phyloP scores from a whole-genome alignment of 2,888 invertebrate genomes.

The Formica aserva region DNA sequence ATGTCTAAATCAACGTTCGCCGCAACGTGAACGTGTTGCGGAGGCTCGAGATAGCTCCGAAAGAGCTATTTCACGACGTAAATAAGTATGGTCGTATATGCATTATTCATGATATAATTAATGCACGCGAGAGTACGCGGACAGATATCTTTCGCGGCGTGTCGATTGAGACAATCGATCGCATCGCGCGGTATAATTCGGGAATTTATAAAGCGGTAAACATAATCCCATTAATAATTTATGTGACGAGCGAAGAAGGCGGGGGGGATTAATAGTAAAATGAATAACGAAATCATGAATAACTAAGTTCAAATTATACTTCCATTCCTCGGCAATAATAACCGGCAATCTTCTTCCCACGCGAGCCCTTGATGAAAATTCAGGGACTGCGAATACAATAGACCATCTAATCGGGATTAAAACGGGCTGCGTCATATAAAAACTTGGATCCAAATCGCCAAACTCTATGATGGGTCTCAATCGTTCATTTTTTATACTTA shows the following conservation, averaged over 20 bases:
- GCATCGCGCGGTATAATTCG: constrained; percentile 18
- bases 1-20: constrained; percentile 52
- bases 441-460: constrained; percentile 22
- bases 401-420: constrained; percentile 49
- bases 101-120: constrained; percentile 47
- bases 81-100: constrained; percentile 29
- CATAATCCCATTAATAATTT: constrained; percentile 40
- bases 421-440: constrained; percentile 28
- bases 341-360: constrained; percentile 54
- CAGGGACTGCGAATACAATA: constrained; percentile 42
- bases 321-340: constrained; percentile 41
- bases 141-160: neutral
- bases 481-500: neutral
- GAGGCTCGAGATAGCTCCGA: neutral
- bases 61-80: constrained; percentile 35
- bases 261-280: neutral
- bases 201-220: neutral
- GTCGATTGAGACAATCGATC: constrained; percentile 42
- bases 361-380: constrained; percentile 41
- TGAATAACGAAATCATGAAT: constrained; percentile 34
- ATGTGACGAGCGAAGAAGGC: constrained; percentile 2
- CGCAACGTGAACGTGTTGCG: constrained; percentile 1
- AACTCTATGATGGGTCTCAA: constrained; percentile 1
- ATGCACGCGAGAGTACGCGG: constrained; percentile 11
- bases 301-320: constrained; percentile 50